These are phyloP conservation scores for Dendrocincla fuliginosa DNA, from an alignment of 2,797 vertebrate genomes.

Conservation along the genomic window DNA sequence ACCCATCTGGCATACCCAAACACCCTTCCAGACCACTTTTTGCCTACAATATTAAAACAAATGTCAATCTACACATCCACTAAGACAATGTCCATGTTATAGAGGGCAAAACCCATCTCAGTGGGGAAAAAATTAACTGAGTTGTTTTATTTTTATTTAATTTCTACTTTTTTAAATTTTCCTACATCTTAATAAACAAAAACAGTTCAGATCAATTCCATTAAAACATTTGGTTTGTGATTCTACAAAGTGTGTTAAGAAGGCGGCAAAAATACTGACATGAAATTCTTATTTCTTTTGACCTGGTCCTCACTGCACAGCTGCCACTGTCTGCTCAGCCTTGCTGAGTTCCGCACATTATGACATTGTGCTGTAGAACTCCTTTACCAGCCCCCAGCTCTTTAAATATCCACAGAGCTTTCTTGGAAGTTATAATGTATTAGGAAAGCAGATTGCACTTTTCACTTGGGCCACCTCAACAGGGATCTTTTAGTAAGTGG, in stretches of 20 bases:
- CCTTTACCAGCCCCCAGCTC: too few species aligned
- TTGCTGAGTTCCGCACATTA: neutral
- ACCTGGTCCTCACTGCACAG: neutral
- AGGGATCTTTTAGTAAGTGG: neutral
- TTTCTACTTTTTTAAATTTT: neutral
- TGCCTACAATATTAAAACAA: neutral
- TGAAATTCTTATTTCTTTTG: neutral
- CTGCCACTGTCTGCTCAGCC: neutral
- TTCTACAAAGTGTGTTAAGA: neutral
- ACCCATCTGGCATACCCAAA: accelerated
- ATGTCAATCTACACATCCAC: too few species aligned
- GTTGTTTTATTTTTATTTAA: neutral
- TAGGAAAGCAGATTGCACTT: neutral
- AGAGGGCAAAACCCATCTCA: neutral
- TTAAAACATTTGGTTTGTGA: neutral
- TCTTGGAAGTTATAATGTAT: neutral
- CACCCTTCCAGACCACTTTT: neutral
- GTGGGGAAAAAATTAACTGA: accelerated
- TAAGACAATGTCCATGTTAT: neutral
- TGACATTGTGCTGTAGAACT: neutral
- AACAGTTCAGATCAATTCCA: neutral
- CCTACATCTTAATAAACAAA: neutral
- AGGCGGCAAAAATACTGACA: neutral
- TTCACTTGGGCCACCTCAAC: neutral
- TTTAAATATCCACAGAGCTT: neutral